phyloP scores from a whole-genome alignment of 2,797 vertebrate genomes.

The Distichodus sexfasciatus region DNA sequence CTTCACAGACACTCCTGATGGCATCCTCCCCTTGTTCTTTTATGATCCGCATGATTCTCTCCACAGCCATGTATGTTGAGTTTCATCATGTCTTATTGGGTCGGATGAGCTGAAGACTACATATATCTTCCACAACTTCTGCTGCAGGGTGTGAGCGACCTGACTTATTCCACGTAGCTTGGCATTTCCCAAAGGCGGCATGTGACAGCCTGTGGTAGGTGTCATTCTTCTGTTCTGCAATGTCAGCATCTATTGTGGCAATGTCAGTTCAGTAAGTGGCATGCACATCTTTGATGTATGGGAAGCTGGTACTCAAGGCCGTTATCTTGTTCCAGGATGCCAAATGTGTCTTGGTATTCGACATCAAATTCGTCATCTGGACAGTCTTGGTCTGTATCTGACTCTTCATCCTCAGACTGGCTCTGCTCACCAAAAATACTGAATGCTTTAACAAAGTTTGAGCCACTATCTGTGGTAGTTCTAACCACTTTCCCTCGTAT shows the following conservation, averaged over 20 bases:
- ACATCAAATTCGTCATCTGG: not conserved
- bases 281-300: slow-evolving; percentile 23
- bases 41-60: slow-evolving; percentile 30
- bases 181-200: slow-evolving; percentile 30
- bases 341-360: slow-evolving; percentile 32
- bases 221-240: slow-evolving; percentile 35
- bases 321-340: slow-evolving; percentile 34
- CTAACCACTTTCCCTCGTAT: slow-evolving; percentile 37
- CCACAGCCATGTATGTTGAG: slow-evolving; percentile 30
- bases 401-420: slow-evolving; percentile 17
- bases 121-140: slow-evolving; percentile 38
- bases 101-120: slow-evolving; percentile 31
- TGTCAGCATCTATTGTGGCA: slow-evolving; percentile 34
- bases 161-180: slow-evolving; percentile 39
- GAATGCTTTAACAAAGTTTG: slow-evolving; percentile 45
- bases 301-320: slow-evolving; percentile 40
- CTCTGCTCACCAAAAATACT: slow-evolving; percentile 42
- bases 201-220: slow-evolving; percentile 29
- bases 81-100: slow-evolving; percentile 33
- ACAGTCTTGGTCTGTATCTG: slow-evolving; percentile 15
- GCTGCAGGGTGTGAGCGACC: slow-evolving; percentile 24
- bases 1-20: slow-evolving; percentile 33
- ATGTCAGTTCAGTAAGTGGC: slow-evolving; percentile 26
- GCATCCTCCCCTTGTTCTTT: slow-evolving; percentile 15
- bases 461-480: slow-evolving; percentile 40